phyloP scores from a whole-genome alignment of 2,797 vertebrate genomes.

The Gobionotothen gibberifrons region DNA sequence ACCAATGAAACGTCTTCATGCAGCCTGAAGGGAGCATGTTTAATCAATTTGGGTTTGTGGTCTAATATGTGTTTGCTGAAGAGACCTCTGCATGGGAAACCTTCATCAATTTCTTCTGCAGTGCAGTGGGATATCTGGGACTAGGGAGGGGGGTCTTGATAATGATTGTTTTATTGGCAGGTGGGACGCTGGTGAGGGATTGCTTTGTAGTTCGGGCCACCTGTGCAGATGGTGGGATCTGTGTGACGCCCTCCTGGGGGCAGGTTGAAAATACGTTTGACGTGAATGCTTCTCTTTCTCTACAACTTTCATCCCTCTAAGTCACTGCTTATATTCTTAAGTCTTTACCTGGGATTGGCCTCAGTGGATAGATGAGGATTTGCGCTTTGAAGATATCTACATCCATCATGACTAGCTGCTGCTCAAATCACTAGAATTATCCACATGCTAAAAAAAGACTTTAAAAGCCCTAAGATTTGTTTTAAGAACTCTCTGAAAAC shows the following conservation, averaged over 20 bases:
- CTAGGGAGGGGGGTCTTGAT: background rate
- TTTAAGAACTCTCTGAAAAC: slow-evolving; percentile 10
- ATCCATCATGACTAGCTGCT: slow-evolving; percentile 24
- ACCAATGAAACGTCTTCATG: slow-evolving; percentile 38
- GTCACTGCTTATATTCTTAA: slow-evolving; percentile 38
- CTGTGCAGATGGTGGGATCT: slow-evolving; percentile 31
- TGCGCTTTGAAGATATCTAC: slow-evolving; percentile 42
- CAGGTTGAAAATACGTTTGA: slow-evolving; percentile 17
- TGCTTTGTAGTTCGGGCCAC: slow-evolving; percentile 15
- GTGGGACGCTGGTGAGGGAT: slow-evolving; percentile 22
- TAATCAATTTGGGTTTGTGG: slow-evolving; percentile 59
- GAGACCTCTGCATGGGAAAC: slow-evolving; percentile 12
- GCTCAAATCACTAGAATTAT: slow-evolving; percentile 26
- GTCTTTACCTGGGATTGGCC: slow-evolving; percentile 23
- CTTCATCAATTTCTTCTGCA: slow-evolving; percentile 21
- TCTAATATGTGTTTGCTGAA: slow-evolving; percentile 55
- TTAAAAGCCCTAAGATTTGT: slow-evolving; percentile 11
- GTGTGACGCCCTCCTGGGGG: slow-evolving; percentile 5
- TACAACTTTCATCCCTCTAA: slow-evolving; percentile 22
- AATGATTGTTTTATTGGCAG: slow-evolving; percentile 8
- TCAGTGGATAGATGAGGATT: slow-evolving; percentile 25
- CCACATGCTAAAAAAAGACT: slow-evolving; percentile 3
- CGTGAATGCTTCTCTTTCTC: slow-evolving; percentile 22
- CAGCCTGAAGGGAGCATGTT: slow-evolving; percentile 26
- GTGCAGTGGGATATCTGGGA: slow-evolving; percentile 16